phyloP scores from a whole-genome alignment of 2,113 vertebrate genomes.

The Neolamprologus devosi region DNA sequence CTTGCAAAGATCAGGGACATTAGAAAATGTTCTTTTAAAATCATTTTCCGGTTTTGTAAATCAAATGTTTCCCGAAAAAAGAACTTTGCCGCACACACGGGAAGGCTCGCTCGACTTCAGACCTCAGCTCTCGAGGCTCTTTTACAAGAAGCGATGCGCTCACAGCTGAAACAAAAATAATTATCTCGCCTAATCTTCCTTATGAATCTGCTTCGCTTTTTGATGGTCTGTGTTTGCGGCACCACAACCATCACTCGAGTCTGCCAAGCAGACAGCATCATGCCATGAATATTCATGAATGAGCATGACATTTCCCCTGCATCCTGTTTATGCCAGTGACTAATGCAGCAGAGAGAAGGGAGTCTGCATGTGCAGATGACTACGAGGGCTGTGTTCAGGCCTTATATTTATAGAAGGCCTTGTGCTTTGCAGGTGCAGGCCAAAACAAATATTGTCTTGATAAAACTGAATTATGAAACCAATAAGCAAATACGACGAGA shows the following conservation, averaged over 20 bases:
- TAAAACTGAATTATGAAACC: constrained; percentile 41
- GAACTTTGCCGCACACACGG: neutral
- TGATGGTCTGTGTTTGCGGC: constrained; percentile 33
- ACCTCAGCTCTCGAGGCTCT: neutral
- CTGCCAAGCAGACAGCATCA: constrained; percentile 56
- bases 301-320: constrained; percentile 63
- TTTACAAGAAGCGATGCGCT: neutral
- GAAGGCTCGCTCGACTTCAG: neutral
- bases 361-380: constrained; percentile 36
- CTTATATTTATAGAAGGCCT: constrained; percentile 51
- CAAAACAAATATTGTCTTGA: constrained; percentile 61
- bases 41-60: neutral
- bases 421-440: constrained; percentile 36
- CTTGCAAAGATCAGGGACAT: neutral
- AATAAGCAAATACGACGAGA: constrained; percentile 33
- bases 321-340: constrained; percentile 64
- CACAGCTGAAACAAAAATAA: constrained; percentile 20
- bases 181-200: constrained; percentile 12
- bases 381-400: constrained; percentile 19
- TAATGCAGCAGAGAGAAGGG: constrained; percentile 46
- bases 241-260: constrained; percentile 44
- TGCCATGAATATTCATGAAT: constrained; percentile 69
- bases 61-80: neutral
- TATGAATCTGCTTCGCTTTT: constrained; percentile 32
- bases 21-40: neutral